Base-by-base conservation (phyloP, 2,888 invertebrate species). In the Falcaria lacertinaria region DNA sequence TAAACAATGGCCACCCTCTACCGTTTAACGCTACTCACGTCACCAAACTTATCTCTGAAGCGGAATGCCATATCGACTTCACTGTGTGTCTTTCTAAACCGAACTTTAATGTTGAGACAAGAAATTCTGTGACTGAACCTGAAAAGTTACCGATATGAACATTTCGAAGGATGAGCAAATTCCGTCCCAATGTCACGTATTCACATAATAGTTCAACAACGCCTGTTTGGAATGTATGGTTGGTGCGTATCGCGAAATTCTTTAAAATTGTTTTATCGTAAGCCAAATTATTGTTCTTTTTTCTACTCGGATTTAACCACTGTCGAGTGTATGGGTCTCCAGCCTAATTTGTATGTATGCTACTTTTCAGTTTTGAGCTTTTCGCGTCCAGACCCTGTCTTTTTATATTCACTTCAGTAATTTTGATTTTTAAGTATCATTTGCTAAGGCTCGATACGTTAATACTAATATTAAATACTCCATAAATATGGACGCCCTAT, bases 1-100 rank as follows among this genome's bases (percentile, higher is more conserved):
- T 63, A 60, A 58, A 65, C 60, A 55, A 59, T 58, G 19, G 47
- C 50, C 52, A 43, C 53, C 45, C 56, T 50, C 55, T 53, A 64
- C 52, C 63, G 66, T 74, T 79, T 75, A 74, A 80, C 74, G 69
- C 76, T 70, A 68, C 73, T 73, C 78, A 79, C 77, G 79, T 82
- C 76, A 74, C 69, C 54, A 19, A 57, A 69, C 54, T 69, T 66
- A 57, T 68, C 64, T 64, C 60, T 60, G 57, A 64, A 59, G 61
- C 60, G 62, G 57, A 74, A 72, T 69, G 69, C 69, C 69, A 64
- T 72, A 74, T 74, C 53, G 65, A 53, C 56, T 60, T 52, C 48
- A 48, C 44, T 46, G 36, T 41, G 39, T 57, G 58, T 42, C 48
- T 48, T 50, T 51, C 56, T 45, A 74, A 77, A 70, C 60, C 44